Conservation (phyloP, 2,888 invertebrate genomes). For the Hymenopus coronatus region DNA sequence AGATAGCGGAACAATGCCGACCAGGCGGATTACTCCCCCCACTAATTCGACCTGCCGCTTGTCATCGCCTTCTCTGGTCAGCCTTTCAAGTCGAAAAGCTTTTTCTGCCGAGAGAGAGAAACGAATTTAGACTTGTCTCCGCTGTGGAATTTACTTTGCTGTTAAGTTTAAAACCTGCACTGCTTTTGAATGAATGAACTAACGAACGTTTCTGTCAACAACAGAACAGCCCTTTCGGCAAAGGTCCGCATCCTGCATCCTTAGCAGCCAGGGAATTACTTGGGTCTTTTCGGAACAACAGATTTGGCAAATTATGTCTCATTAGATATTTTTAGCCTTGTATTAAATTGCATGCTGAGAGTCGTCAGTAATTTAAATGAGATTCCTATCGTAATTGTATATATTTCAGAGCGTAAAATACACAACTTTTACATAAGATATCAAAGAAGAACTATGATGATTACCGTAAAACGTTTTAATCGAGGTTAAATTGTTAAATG, state of each 20-base stretch:
- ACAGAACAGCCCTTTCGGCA: neutral
- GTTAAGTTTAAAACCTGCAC: neutral
- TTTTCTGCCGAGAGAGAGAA: neutral
- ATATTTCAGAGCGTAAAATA: too few relatives aligned
- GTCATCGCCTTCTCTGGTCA: neutral
- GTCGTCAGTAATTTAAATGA: too few relatives aligned
- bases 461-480: too few relatives aligned
- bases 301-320: neutral
- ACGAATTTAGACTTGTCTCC: neutral
- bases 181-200: neutral
- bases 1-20: neutral
- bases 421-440: too few relatives aligned
- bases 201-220: neutral
- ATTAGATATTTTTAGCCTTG: too few relatives aligned
- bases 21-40: neutral
- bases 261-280: neutral
- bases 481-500: too few relatives aligned
- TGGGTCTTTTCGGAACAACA: neutral
- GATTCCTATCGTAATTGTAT: too few relatives aligned
- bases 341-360: too few relatives aligned
- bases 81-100: neutral
- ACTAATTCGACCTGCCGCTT: neutral
- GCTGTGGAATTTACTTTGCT: neutral
- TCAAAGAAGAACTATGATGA: too few relatives aligned
- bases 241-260: neutral